Base-by-base conservation (phyloP, 2,797 vertebrate species). In the Pangasius larnaudii region DNA sequence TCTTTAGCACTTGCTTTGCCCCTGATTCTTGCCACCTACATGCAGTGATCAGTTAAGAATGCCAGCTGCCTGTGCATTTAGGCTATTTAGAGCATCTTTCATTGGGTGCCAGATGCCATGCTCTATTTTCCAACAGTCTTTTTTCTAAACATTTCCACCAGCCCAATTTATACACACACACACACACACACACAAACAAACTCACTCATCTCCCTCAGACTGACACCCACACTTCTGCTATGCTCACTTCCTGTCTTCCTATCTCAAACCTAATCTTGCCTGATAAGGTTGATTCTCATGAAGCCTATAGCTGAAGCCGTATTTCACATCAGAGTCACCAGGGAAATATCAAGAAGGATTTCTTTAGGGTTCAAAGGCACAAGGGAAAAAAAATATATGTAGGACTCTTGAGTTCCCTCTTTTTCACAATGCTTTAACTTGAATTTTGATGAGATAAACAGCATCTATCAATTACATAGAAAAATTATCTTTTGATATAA, bases 51-150 rank as follows among this genome's bases (percentile, higher is more conserved):
- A 88, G 88, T 91, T 90, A 85, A 87, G 91, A 77, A 90, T 91
- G 90, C 92, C 88, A 93, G 91, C 90, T 91, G 89, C 86, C 89
- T 88, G 78, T 88, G 88, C 82, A 90, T 92, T 91, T 72, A 84
- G 59, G 86, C 90, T 89, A 89, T 91, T 91, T 92, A 87, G 87
- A 84, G 87, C 89, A 88, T 89, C 85, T 89, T 91, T 91, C 84
- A 89, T 49, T 61, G 74, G 72, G 89, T 90, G 85, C 86, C 90
- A 91, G 89, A 85, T 92, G 86, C 91, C 82, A 81, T 53, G 67
- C 65, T 88, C 46, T 83, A 16, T 65, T 78, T 84, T 63, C 36
- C 39, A 51, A 51, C 74, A 51, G 46, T 77, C 49, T 51, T 14
- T 13, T 30, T 30, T 51, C 16, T 27, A 61, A 77, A 80, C 86